Conservation (phyloP, 2,888 invertebrate genomes). For the Caradrina kadenii region DNA sequence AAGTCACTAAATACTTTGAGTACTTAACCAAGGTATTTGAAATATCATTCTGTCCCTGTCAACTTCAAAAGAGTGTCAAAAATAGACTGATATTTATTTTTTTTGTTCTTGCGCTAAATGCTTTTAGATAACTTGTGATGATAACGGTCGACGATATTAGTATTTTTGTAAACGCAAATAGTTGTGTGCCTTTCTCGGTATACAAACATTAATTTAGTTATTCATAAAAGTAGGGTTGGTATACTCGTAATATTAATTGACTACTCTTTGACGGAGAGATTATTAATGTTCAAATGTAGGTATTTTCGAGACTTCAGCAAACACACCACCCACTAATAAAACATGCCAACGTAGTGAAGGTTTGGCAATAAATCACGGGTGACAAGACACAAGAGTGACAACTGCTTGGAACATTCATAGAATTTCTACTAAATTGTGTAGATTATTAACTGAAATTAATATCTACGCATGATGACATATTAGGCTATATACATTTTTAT, state of each 20-base stretch:
- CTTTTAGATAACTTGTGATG: no score
- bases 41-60: background rate
- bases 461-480: no score
- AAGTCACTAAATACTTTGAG: background rate
- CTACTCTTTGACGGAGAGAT: background rate
- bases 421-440: no score
- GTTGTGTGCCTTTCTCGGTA: background rate
- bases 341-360: conserved; percentile 7
- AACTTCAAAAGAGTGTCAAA: background rate
- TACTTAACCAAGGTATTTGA: background rate
- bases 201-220: background rate
- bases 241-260: background rate
- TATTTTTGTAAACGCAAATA: no score
- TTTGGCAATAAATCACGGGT: conserved; percentile 30
- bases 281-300: background rate
- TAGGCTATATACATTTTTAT: no score
- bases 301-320: conserved; percentile 5
- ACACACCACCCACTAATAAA: conserved; percentile 1
- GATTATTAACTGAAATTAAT: background rate
- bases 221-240: background rate
- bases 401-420: conserved; percentile 11
- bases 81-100: background rate
- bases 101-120: no score
- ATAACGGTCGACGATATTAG: no score
- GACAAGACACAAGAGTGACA: conserved; percentile 26